These are phyloP conservation scores for Lanistes nyassanus DNA, from an alignment of 1,140 invertebrate species.

Conservation along the genomic window DNA sequence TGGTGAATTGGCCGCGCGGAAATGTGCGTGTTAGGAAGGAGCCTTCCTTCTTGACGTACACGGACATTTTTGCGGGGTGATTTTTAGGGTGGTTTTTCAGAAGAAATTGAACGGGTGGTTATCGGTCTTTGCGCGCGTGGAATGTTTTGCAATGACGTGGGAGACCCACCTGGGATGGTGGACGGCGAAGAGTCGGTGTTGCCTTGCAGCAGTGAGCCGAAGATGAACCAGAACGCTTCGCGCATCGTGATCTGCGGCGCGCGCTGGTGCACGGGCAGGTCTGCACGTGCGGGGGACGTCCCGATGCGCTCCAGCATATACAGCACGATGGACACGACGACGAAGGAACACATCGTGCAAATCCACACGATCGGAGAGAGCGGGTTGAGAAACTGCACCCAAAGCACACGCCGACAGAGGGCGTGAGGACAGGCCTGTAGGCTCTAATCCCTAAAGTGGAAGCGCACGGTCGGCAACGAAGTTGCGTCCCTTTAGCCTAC, in stretches of 20 bases:
- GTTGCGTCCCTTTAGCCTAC: too few species aligned
- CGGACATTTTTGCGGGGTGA: too few species aligned
- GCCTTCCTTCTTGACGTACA: too few species aligned
- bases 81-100: too few species aligned
- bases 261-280: conserved; percentile 28
- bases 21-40: too few species aligned
- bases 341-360: conserved; percentile 59
- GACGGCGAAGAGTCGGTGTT: conserved; percentile 57
- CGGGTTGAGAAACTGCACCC: conserved; percentile 85
- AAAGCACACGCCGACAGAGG: not conserved
- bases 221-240: conserved; percentile 66
- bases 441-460: too few species aligned
- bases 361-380: conserved; percentile 80
- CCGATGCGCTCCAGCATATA: conserved; percentile 87
- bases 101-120: too few species aligned
- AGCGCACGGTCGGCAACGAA: too few species aligned
- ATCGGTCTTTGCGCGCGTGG: not conserved
- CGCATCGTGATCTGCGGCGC: conserved; percentile 52
- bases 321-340: conserved; percentile 91
- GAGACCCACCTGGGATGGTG: conserved; percentile 53
- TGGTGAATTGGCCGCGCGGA: too few species aligned
- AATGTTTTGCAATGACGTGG: not conserved
- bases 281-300: conserved; percentile 65
- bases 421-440: too few species aligned
- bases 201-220: conserved; percentile 61